Conservation (phyloP, 2,888 invertebrate genomes). For the Leuctra nigra region DNA sequence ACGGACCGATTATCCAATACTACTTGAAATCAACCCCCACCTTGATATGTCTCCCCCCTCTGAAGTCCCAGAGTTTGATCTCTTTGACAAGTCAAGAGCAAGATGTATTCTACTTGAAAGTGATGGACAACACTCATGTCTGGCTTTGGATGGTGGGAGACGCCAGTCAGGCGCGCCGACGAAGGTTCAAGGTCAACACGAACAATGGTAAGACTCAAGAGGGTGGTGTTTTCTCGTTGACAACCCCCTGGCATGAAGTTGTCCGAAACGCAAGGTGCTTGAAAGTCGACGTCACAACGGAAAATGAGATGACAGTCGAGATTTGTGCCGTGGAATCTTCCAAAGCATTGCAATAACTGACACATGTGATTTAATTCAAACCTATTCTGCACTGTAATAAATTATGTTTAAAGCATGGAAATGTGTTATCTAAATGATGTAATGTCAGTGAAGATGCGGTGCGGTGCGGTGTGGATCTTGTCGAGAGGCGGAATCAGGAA, state of each 20-base stretch:
- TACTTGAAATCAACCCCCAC: not conserved
- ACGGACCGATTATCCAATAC: slow-evolving; percentile 24
- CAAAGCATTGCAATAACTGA: too few species aligned
- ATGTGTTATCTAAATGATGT: too few species aligned
- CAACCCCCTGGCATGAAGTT: slow-evolving; percentile 15
- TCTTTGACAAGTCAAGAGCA: slow-evolving; percentile 4
- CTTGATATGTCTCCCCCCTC: not conserved
- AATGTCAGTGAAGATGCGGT: too few species aligned
- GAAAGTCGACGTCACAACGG: slow-evolving; percentile 11
- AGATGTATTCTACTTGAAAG: slow-evolving; percentile 9
- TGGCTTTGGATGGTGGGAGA: slow-evolving; percentile 25
- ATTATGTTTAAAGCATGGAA: too few species aligned
- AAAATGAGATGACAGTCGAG: not conserved
- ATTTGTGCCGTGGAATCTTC: too few species aligned
- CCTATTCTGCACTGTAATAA: too few species aligned
- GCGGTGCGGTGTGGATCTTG: too few species aligned
- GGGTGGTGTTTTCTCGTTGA: slow-evolving; percentile 19
- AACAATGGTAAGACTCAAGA: slow-evolving; percentile 7
- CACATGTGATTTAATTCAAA: too few species aligned
- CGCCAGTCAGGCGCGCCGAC: not conserved
- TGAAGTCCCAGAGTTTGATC: not conserved
- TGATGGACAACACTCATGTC: slow-evolving; percentile 3
- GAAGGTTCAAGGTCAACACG: slow-evolving; percentile 6
- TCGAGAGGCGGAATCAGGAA: too few species aligned
- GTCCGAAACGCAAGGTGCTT: slow-evolving; percentile 19